These are phyloP conservation scores for Hyposoter didymator DNA, from an alignment of 2,888 invertebrate species.

Conservation along the genomic window DNA sequence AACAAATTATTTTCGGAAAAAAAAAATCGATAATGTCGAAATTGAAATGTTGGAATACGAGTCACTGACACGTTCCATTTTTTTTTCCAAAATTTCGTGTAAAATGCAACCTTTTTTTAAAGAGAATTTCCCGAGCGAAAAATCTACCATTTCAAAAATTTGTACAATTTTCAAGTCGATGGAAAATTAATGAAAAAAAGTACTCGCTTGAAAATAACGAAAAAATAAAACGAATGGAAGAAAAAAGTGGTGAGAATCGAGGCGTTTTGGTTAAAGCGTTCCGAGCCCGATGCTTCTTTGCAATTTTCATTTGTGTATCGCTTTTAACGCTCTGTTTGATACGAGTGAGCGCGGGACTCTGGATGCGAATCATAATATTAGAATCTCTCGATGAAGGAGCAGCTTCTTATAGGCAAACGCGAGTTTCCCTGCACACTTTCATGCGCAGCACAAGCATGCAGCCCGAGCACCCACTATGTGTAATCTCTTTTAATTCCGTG, in stretches of 20 bases:
- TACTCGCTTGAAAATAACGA: constrained; percentile 1
- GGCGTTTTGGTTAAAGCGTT: constrained; percentile 17
- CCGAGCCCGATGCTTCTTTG: constrained; percentile 33
- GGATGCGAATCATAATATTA: constrained; percentile 44
- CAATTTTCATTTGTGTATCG: constrained; percentile 44
- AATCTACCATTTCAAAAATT: not conserved
- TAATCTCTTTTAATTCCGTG: constrained; percentile 23
- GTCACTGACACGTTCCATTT: not conserved
- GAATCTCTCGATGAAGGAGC: constrained; percentile 40
- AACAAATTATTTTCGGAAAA: not conserved
- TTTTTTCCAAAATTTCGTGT: not conserved
- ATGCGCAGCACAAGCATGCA: constrained; percentile 17
- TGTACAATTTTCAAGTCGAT: not conserved
- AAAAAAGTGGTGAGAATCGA: not conserved
- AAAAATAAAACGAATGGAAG: not conserved
- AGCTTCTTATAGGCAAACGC: constrained; percentile 32
- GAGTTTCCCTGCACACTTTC: constrained; percentile 52
- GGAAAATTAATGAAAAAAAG: not conserved
- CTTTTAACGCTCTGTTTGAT: constrained; percentile 65
- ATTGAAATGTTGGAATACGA: not conserved
- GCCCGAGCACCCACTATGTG: constrained; percentile 3
- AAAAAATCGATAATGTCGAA: not conserved
- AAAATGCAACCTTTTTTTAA: too few species aligned
- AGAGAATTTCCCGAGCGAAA: not conserved
- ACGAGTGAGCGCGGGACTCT: constrained; percentile 37